Evolutionary conservation across 2,797 vertebrate genomes (phyloP).

Genomic region (Carcharodon carcharias): DNA sequence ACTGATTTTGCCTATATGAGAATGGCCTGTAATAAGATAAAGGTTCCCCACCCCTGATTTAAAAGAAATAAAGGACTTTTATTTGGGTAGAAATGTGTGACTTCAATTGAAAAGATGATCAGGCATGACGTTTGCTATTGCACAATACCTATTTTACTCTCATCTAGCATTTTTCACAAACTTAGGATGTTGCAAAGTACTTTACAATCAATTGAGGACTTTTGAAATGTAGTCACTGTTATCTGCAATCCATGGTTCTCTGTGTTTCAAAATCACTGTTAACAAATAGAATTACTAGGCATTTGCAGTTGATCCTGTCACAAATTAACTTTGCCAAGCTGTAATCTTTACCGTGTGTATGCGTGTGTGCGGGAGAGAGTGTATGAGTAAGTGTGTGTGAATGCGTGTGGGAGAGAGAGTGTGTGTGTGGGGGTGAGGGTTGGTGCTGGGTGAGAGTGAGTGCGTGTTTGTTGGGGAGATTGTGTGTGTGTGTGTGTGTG

Average conservation of each 20-base stretch:
- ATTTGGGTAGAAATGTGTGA: background rate
- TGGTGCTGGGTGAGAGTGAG: too few species aligned
- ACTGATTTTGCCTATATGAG: too few species aligned
- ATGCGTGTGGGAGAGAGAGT: too few species aligned
- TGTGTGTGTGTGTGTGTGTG: too few species aligned
- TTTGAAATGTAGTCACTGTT: background rate
- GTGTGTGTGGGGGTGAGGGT: too few species aligned
- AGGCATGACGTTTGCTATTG: background rate
- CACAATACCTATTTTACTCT: background rate
- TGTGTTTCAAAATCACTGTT: background rate
- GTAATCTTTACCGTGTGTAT: background rate
- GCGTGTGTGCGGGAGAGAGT: background rate
- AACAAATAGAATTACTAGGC: background rate
- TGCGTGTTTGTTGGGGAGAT: too few species aligned
- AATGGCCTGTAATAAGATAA: too few species aligned
- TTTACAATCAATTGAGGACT: background rate
- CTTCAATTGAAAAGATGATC: background rate
- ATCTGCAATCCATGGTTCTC: background rate
- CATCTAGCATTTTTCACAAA: background rate
- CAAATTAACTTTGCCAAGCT: background rate
- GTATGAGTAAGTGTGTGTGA: too few species aligned
- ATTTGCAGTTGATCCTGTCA: background rate
- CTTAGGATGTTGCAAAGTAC: background rate
- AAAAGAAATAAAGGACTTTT: background rate
- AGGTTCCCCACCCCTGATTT: too few species aligned